These are phyloP conservation scores for Ceraclea dissimilis DNA, from an alignment of 2,888 invertebrate species.

Conservation along the genomic window DNA sequence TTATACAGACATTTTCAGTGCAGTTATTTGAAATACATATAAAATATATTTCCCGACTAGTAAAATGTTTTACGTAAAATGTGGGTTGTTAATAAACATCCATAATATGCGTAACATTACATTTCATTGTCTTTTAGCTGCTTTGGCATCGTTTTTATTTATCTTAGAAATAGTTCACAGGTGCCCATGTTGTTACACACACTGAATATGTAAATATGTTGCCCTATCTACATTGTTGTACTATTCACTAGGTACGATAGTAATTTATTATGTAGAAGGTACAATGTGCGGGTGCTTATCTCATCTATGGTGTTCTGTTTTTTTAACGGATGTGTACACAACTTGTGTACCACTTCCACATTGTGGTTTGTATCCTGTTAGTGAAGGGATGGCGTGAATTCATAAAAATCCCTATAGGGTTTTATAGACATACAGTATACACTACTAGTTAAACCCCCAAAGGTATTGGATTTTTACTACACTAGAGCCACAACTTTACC, in stretches of 20 bases:
- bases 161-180: background rate
- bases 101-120: too few relatives aligned
- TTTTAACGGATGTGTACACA: slow-evolving; percentile 24
- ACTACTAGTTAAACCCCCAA: background rate
- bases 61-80: too few relatives aligned
- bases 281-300: background rate
- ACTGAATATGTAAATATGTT: background rate
- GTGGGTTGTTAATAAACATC: too few relatives aligned
- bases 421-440: slow-evolving; percentile 6
- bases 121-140: background rate
- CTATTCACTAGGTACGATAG: too few relatives aligned
- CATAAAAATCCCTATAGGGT: slow-evolving; percentile 5
- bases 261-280: too few relatives aligned
- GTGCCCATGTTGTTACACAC: background rate
- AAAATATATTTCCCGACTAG: too few relatives aligned
- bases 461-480: slow-evolving; percentile 2
- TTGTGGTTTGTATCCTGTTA: slow-evolving; percentile 14
- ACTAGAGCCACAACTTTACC: slow-evolving; percentile 2
- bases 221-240: too few relatives aligned
- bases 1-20: too few relatives aligned
- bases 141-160: background rate
- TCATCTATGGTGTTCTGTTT: slow-evolving; percentile 20
- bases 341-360: slow-evolving; percentile 11
- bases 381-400: slow-evolving; percentile 15
- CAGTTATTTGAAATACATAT: too few relatives aligned